Conservation (phyloP, 2,888 invertebrate genomes). For the Cephus pulcher region DNA sequence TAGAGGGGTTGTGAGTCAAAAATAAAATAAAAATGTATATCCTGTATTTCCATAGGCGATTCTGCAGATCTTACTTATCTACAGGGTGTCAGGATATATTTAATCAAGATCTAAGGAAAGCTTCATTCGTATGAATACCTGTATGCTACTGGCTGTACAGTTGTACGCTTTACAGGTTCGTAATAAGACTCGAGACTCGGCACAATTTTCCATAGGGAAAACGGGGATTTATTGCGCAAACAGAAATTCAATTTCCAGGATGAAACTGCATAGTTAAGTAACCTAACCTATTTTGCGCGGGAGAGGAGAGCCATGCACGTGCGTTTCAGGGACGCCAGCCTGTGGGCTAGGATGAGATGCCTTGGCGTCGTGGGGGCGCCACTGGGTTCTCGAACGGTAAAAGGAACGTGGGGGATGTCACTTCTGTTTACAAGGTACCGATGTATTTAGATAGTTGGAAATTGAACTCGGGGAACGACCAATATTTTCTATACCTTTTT, state of each 20-base stretch:
- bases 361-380: background rate
- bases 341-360: background rate
- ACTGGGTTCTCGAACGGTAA: background rate
- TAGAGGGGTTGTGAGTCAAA: background rate
- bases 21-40: background rate
- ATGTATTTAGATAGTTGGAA: background rate
- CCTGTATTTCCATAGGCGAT: background rate
- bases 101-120: background rate
- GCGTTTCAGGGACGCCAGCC: background rate
- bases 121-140: slow-evolving; percentile 10
- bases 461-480: background rate
- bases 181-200: slow-evolving; percentile 18
- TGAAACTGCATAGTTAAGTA: slow-evolving; percentile 39
- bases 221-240: slow-evolving; percentile 38
- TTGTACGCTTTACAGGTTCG: background rate
- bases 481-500: background rate
- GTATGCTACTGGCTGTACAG: background rate
- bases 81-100: background rate
- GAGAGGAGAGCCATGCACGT: background rate
- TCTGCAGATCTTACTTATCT: background rate
- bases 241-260: slow-evolving; percentile 44
- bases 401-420: background rate
- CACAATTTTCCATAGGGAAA: slow-evolving; percentile 1
- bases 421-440: background rate
- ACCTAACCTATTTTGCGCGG: slow-evolving; percentile 19